These are phyloP conservation scores for Epinephelus cyanopodus DNA, from an alignment of 2,113 vertebrate species.

Conservation along the genomic window DNA sequence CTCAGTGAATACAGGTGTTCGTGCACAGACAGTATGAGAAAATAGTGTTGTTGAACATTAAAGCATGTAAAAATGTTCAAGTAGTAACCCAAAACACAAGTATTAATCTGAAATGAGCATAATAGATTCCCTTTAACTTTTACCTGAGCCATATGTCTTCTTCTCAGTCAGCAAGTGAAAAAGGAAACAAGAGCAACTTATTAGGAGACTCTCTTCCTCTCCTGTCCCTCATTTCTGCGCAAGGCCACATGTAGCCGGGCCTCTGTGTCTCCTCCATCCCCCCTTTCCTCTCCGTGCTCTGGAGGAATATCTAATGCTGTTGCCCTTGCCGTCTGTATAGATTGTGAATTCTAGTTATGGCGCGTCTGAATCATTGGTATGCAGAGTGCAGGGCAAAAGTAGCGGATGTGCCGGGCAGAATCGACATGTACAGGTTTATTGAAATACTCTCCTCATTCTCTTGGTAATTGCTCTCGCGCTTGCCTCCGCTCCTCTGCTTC, in stretches of 20 bases:
- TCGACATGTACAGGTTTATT: constrained; percentile 76
- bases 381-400: constrained; percentile 65
- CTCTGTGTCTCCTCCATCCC: constrained; percentile 25
- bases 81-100: too few relatives aligned
- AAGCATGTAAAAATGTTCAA: too few relatives aligned
- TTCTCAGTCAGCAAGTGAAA: not conserved
- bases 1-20: too few relatives aligned
- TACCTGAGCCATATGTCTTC: not conserved
- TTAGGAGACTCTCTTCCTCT: constrained; percentile 14
- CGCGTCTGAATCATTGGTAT: constrained; percentile 76
- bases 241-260: constrained; percentile 26
- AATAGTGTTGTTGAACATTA: too few relatives aligned
- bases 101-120: too few relatives aligned
- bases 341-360: constrained; percentile 79
- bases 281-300: constrained; percentile 34
- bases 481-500: constrained; percentile 34
- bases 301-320: constrained; percentile 64
- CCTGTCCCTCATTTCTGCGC: constrained; percentile 63
- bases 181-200: constrained; percentile 23
- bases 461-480: constrained; percentile 72
- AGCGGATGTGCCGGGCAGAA: constrained; percentile 65
- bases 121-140: not conserved
- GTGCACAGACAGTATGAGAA: too few relatives aligned
- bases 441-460: constrained; percentile 75
- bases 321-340: constrained; percentile 68